phyloP scores from a whole-genome alignment of 30 jellyfish, hydroid and myxozoan genomes.

The Turritopsis dohrnii region DNA sequence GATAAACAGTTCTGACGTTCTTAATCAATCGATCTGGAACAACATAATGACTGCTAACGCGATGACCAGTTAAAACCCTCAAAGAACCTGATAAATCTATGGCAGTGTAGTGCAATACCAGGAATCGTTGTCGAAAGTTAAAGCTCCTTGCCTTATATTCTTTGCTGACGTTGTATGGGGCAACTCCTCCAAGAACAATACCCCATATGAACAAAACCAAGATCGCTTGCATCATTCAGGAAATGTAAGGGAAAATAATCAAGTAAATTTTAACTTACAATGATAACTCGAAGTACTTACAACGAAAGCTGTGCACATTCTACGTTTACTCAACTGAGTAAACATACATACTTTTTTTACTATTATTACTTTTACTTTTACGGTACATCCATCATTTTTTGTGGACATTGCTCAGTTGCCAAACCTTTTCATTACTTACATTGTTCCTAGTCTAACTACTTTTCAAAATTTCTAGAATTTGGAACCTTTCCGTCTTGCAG shows the following conservation, averaged over 20 bases:
- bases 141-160: constrained; percentile 12
- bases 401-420: background rate
- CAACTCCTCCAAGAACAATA: background rate
- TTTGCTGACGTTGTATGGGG: constrained; percentile 12
- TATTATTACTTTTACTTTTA: no score
- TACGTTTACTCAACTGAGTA: background rate
- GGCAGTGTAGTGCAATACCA: constrained; percentile 45
- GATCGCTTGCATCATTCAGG: background rate
- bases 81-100: constrained; percentile 3
- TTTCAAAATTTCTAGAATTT: no score
- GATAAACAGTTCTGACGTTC: constrained; percentile 12
- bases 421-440: no score
- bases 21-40: constrained; percentile 28
- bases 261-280: no score
- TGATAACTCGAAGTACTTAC: background rate
- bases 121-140: constrained; percentile 29
- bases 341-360: background rate
- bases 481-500: no score
- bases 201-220: background rate
- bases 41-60: constrained; percentile 35
- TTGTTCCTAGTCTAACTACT: no score
- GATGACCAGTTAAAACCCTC: constrained; percentile 9
- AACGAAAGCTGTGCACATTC: background rate
- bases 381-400: background rate
- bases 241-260: no score